Evolutionary conservation across 2,888 invertebrate genomes (phyloP).

Genomic region (Nemapogon koenigi): DNA sequence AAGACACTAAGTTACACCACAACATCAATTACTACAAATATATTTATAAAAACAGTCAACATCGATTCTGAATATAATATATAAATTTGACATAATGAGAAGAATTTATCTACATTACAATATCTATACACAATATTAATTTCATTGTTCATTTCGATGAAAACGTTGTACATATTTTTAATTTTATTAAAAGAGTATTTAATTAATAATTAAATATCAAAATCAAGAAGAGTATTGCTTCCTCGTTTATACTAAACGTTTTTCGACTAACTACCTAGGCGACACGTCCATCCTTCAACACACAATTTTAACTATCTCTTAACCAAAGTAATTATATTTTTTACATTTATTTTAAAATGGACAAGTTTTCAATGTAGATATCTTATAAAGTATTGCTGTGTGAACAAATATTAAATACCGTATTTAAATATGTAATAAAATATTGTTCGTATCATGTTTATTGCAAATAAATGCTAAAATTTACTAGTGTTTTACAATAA

Average conservation of each 20-base stretch:
- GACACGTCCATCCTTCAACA: background rate
- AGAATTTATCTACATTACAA: constrained; percentile 51
- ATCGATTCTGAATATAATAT: constrained; percentile 63
- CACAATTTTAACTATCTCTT: no score
- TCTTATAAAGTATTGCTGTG: no score
- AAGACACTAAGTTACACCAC: constrained; percentile 66
- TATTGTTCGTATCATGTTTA: no score
- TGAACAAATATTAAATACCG: no score
- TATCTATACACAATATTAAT: constrained; percentile 28
- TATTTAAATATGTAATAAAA: no score
- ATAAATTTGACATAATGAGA: constrained; percentile 57
- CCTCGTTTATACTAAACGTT: constrained; percentile 58
- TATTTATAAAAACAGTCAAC: constrained; percentile 67
- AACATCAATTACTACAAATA: constrained; percentile 64
- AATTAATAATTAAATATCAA: constrained; percentile 56
- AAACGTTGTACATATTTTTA: constrained; percentile 27
- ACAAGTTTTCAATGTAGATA: no score
- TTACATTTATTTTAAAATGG: no score
- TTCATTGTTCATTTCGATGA: constrained; percentile 37
- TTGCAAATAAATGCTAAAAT: no score
- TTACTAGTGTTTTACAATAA: no score
- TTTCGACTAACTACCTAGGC: constrained; percentile 50
- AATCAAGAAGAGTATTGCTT: constrained; percentile 65
- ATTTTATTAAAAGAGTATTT: constrained; percentile 50
- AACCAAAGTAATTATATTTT: no score